phyloP scores from a whole-genome alignment of 2,888 invertebrate genomes.

The Diploptera punctata region DNA sequence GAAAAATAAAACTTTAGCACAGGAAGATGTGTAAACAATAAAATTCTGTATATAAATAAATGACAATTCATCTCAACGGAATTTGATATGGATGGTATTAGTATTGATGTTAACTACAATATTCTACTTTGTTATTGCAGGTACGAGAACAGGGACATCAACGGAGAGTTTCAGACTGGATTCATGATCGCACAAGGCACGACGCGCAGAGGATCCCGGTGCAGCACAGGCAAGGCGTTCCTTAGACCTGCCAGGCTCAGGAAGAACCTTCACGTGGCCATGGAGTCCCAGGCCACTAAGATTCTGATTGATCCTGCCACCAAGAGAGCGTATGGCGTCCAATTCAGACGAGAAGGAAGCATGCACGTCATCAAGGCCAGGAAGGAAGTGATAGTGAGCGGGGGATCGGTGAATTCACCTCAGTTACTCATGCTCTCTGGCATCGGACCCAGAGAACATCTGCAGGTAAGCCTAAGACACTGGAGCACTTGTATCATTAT shows the following conservation, averaged over 20 bases:
- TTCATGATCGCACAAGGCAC: constrained; percentile 87
- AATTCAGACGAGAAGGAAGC: constrained; percentile 77
- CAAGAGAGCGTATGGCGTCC: constrained; percentile 82
- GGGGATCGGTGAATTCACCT: constrained; percentile 92
- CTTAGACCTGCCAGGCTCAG: constrained; percentile 79
- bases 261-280: constrained; percentile 83
- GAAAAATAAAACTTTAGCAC: too few relatives aligned
- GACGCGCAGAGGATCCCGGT: constrained; percentile 71
- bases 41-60: too few relatives aligned
- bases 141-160: constrained; percentile 84
- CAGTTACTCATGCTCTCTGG: constrained; percentile 95
- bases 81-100: too few relatives aligned
- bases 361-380: constrained; percentile 75
- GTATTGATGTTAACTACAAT: not conserved
- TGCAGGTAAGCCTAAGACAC: constrained; percentile 2
- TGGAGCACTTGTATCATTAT: too few relatives aligned
- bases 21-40: too few relatives aligned
- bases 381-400: constrained; percentile 89
- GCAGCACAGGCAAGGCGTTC: constrained; percentile 89
- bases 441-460: constrained; percentile 72
- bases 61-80: too few relatives aligned
- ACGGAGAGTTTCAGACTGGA: constrained; percentile 78
- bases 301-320: constrained; percentile 67
- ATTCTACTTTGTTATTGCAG: too few relatives aligned
- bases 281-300: constrained; percentile 80